Evolutionary conservation across 2,797 vertebrate species (phyloP).

Genomic region (Enteromius anoplus): DNA sequence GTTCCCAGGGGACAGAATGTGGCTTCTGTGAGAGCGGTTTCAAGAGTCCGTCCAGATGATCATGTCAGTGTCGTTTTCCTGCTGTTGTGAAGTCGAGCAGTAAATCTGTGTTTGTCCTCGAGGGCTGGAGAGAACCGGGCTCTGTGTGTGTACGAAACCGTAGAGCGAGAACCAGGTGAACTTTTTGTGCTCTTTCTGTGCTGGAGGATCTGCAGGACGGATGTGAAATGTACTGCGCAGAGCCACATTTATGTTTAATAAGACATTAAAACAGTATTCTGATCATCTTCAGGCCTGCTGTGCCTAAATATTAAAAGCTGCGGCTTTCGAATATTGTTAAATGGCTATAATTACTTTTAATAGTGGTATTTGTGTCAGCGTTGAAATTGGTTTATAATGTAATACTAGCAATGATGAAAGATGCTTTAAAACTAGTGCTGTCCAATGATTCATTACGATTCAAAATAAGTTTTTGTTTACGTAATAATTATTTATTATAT

Average conservation of each 20-base stretch:
- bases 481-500: too few relatives aligned
- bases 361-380: background rate
- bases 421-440: background rate
- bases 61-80: constrained; percentile 31
- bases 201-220: too few relatives aligned
- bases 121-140: background rate
- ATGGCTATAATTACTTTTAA: background rate
- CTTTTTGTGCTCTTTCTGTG: background rate
- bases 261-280: background rate
- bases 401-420: background rate
- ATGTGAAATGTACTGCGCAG: background rate
- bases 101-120: constrained; percentile 22
- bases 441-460: too few relatives aligned
- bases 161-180: background rate
- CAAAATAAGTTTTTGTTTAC: too few relatives aligned
- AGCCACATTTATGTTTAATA: background rate
- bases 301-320: background rate
- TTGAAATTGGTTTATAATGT: background rate
- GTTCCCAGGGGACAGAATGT: background rate
- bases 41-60: constrained; percentile 24
- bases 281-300: background rate
- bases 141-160: background rate
- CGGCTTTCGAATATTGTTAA: background rate
- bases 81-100: constrained; percentile 23
- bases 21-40: constrained; percentile 23